These are phyloP conservation scores for Delphinus delphis DNA, from an alignment of 2,113 vertebrate genomes.

Conservation along the genomic window DNA sequence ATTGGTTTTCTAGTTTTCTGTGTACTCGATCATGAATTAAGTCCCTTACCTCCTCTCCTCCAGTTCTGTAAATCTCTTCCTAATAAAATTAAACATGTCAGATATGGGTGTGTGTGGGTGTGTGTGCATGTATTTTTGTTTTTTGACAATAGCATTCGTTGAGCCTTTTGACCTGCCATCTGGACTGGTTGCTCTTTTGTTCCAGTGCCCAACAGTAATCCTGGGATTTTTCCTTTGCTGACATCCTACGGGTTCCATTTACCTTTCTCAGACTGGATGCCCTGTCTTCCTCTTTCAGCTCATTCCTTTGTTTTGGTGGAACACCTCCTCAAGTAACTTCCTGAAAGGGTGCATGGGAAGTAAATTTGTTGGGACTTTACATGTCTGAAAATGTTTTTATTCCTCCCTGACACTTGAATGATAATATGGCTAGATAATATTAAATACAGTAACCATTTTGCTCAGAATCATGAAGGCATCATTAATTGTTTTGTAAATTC, in stretches of 20 bases:
- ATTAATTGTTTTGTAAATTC: neutral
- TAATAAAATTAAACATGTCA: neutral
- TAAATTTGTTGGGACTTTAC: neutral
- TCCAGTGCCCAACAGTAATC: neutral
- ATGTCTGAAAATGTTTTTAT: slow-evolving; percentile 14
- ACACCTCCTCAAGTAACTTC: neutral
- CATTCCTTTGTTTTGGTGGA: neutral
- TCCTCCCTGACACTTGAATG: neutral
- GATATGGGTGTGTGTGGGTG: neutral
- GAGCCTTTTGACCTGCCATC: neutral
- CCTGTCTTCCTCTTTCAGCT: neutral
- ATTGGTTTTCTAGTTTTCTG: neutral
- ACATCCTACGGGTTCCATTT: neutral
- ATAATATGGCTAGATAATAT: neutral
- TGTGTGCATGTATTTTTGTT: neutral
- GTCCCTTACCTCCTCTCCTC: neutral
- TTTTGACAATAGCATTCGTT: neutral
- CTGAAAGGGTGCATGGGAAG: neutral
- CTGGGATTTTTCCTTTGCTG: neutral
- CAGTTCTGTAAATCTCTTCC: neutral
- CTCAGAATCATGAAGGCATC: neutral
- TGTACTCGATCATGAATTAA: neutral
- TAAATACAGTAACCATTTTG: neutral
- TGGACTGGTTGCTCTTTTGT: neutral
- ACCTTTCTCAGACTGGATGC: neutral